Evolutionary conservation across 2,113 vertebrate species (phyloP).

Genomic region (Bujurquina vittata): DNA sequence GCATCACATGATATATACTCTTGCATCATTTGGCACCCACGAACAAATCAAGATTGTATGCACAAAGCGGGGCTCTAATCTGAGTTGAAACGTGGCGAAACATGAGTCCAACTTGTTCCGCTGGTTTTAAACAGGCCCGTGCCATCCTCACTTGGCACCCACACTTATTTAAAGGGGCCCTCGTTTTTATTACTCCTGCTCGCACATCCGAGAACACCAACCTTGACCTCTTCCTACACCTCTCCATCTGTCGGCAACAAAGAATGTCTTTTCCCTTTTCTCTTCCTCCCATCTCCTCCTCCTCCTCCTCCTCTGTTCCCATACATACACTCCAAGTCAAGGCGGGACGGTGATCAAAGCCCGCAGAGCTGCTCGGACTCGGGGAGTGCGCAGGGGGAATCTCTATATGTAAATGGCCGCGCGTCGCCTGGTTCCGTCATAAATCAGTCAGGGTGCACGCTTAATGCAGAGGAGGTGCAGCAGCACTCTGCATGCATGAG

Average conservation of each 20-base stretch:
- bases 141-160: background rate
- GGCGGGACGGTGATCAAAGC: slow-evolving; percentile 90
- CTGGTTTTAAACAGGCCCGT: slow-evolving; percentile 1
- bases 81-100: background rate
- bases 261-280: slow-evolving; percentile 70
- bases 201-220: slow-evolving; percentile 78
- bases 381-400: slow-evolving; percentile 73
- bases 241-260: slow-evolving; percentile 92
- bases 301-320: slow-evolving; percentile 16
- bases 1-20: background rate
- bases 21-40: background rate
- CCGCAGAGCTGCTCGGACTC: slow-evolving; percentile 78
- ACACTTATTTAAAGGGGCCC: slow-evolving; percentile 13
- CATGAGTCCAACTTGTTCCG: background rate
- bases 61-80: background rate
- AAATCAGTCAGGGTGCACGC: slow-evolving; percentile 82
- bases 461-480: slow-evolving; percentile 33
- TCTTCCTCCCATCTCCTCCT: slow-evolving; percentile 16
- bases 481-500: slow-evolving; percentile 10
- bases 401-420: slow-evolving; percentile 88
- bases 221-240: slow-evolving; percentile 92
- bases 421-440: slow-evolving; percentile 82
- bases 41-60: background rate
- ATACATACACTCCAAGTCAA: slow-evolving; percentile 64
- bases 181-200: slow-evolving; percentile 5